Conservation (phyloP, 1,140 invertebrate species). For the Leptoteleia sp. region DNA sequence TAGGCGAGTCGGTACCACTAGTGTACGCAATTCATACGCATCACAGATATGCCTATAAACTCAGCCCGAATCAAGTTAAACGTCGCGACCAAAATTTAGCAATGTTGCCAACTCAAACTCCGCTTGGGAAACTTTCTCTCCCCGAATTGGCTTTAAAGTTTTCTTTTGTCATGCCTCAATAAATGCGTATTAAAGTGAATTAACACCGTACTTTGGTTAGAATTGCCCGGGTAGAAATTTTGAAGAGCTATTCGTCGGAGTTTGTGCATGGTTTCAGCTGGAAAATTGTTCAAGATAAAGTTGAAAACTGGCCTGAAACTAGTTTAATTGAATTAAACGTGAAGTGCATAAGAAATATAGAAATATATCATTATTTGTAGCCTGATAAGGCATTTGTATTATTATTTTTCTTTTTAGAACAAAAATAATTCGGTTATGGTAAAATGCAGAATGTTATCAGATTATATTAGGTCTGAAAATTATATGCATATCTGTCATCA, state of each 20-base stretch:
- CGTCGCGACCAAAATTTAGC: conserved; percentile 42
- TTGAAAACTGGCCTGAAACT: conserved; percentile 2
- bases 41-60: conserved; percentile 43
- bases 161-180: conserved; percentile 51
- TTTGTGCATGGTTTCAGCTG: conserved; percentile 6
- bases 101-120: conserved; percentile 35
- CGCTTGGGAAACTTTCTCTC: conserved; percentile 29
- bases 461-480: too few relatives aligned
- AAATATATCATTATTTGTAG: too few relatives aligned
- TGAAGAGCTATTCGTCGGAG: conserved; percentile 5
- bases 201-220: conserved; percentile 44
- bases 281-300: conserved; percentile 7
- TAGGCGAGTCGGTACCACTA: conserved; percentile 11
- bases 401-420: too few relatives aligned
- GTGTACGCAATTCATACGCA: conserved; percentile 37
- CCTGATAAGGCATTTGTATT: too few relatives aligned
- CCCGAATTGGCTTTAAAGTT: conserved; percentile 48
- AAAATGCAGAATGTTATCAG: too few relatives aligned
- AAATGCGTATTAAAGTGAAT: conserved; percentile 43
- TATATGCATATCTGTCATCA: too few relatives aligned
- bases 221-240: conserved; percentile 36
- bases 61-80: conserved; percentile 37
- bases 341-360: background rate
- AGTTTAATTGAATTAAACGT: background rate
- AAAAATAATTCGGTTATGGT: too few relatives aligned